Percentiles rank a stretch among this genome's conserved stretches.
These are phyloP conservation scores for Tychaedon coryphoeus DNA, from an alignment of 2,113 vertebrate genomes.

Conservation along the genomic window DNA sequence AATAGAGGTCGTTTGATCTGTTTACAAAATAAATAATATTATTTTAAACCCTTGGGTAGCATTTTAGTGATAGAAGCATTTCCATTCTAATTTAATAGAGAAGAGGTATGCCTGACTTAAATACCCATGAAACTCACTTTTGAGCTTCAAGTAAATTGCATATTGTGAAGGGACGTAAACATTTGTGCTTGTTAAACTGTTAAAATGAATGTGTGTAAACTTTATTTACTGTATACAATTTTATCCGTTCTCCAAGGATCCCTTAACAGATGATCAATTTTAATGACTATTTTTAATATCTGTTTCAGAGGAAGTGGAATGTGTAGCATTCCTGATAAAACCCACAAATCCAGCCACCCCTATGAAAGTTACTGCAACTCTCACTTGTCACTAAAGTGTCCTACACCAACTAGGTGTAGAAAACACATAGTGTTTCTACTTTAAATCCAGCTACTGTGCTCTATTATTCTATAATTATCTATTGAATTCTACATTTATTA, in stretches of 20 bases:
- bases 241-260: conserved; percentile 27
- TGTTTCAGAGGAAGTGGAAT: background rate
- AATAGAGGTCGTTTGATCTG: conserved; percentile 59
- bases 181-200: conserved; percentile 36
- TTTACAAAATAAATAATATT: conserved; percentile 70
- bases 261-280: conserved; percentile 7
- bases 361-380: background rate
- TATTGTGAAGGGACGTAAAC: conserved; percentile 21
- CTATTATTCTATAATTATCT: background rate
- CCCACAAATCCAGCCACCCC: background rate
- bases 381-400: background rate
- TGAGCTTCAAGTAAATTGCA: conserved; percentile 51
- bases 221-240: conserved; percentile 43
- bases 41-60: conserved; percentile 52
- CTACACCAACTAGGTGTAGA: background rate
- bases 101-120: conserved; percentile 54
- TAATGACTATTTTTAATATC: conserved; percentile 42
- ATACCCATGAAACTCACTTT: conserved; percentile 36
- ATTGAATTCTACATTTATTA: background rate
- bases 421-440: background rate
- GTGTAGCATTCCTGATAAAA: background rate
- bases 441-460: background rate
- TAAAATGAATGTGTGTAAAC: conserved; percentile 58
- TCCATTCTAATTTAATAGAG: conserved; percentile 62
- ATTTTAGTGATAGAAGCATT: conserved; percentile 64